Conservation (phyloP, 2,113 vertebrate genomes). For the Nerophis lumbriciformis region DNA sequence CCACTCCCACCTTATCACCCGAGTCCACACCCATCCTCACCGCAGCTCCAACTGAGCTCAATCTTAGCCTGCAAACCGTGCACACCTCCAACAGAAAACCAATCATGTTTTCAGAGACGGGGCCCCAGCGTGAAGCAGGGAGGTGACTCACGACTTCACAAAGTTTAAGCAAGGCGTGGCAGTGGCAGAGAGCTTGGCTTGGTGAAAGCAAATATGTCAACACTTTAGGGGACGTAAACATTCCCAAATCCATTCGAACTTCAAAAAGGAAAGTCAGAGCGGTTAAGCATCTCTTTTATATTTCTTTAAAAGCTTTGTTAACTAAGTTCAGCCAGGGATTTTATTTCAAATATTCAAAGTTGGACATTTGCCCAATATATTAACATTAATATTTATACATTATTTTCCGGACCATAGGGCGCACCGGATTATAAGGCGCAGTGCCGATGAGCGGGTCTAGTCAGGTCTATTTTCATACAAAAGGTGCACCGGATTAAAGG, state of each 20-base stretch:
- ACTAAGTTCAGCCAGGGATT: no score
- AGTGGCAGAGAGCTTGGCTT: not conserved
- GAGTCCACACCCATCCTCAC: conserved; percentile 33
- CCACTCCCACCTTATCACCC: conserved; percentile 32
- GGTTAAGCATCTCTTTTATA: not conserved
- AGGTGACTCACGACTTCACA: conserved; percentile 40
- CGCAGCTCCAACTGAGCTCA: conserved; percentile 52
- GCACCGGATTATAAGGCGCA: no score
- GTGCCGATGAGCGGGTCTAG: no score
- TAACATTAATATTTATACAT: no score
- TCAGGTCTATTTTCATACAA: no score
- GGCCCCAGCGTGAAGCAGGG: conserved; percentile 30
- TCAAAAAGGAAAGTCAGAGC: conserved; percentile 10
- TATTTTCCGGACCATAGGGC: no score
- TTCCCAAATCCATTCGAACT: conserved; percentile 1
- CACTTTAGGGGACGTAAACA: not conserved
- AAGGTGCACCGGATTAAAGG: no score
- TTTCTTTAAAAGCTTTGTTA: not conserved
- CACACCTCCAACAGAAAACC: conserved; percentile 49
- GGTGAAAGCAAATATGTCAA: conserved; percentile 10
- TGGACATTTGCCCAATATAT: no score
- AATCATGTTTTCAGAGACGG: conserved; percentile 48
- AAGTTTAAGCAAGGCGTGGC: conserved; percentile 18
- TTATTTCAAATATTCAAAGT: no score
- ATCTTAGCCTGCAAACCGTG: conserved; percentile 45